Evolutionary conservation across 1,140 invertebrate species (phyloP), one percentile per base, ranked within the genome.

Genomic region (Ganaspis sp.): DNA sequence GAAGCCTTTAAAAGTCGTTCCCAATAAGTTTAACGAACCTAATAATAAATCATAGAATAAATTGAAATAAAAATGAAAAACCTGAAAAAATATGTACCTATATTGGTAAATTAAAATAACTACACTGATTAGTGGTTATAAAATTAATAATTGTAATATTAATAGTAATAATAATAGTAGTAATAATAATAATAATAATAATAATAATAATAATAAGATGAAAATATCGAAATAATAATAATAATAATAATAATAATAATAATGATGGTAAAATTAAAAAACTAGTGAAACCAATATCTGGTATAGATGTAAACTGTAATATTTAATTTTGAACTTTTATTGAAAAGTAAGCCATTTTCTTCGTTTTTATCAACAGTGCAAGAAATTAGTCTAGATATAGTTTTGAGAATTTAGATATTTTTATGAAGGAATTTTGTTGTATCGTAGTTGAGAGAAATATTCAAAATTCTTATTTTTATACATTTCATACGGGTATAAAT

Each of bases 401-500:
- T 64, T 64, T 58, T 15, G 21, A 64, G 54, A 64, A 64, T 34
- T 64, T 64, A 64, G 58, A 64, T 64, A 64, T 64, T 64, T 64
- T 64, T 64, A 64, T 34, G 23, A 9, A 64, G 23, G 29, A 29
- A 12, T 64, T 64, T 26, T 29, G 26, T 64, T 64, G 58, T 64
- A 64, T 34, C 11, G 5, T 64, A 64, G 58, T 12, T 64, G 58
- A 64, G 58, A 64, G 58, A 64, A 64, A 64, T 64, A 64, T 64
- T 64, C 58, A 34, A 64, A 64, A 64, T 64, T 64, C 58, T 64
- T 64, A 64, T 64, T 64, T 64, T 64, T 64, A 64, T 64, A 64
- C 21, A 64, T 64, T 64, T 64, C 58, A 64, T 64, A 64, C 58
- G 58, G 58, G 58, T 64, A 64, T 64, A 64, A 64, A 64, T 64